These are phyloP conservation scores for Timandra comae DNA, from an alignment of 2,888 invertebrate species.

Conservation along the genomic window DNA sequence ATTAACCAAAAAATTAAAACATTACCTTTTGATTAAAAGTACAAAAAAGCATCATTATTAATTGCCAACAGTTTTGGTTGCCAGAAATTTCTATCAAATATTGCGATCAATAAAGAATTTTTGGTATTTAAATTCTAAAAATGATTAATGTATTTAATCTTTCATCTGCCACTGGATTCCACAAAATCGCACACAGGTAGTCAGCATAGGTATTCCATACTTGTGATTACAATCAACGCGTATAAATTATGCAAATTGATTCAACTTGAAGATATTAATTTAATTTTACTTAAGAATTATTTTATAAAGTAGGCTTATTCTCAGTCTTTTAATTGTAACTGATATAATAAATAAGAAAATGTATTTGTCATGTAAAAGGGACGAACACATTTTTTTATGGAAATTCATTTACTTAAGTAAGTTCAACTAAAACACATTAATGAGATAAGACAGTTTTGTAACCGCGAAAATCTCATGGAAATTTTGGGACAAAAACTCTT, in stretches of 20 bases:
- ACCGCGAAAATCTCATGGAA: too few relatives aligned
- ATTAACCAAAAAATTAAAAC: neutral
- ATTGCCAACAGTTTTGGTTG: constrained; percentile 27
- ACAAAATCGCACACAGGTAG: constrained; percentile 47
- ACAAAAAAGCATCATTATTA: constrained; percentile 28
- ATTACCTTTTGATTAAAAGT: constrained; percentile 12
- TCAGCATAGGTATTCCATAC: constrained; percentile 25
- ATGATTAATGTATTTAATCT: constrained; percentile 65
- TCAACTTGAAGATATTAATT: too few relatives aligned
- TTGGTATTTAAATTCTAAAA: constrained; percentile 49
- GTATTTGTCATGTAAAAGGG: too few relatives aligned
- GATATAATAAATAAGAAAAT: too few relatives aligned
- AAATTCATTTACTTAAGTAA: too few relatives aligned
- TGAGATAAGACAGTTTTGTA: too few relatives aligned
- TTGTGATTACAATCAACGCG: constrained; percentile 37
- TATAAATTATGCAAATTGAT: constrained; percentile 4
- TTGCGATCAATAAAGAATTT: constrained; percentile 45
- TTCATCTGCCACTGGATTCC: constrained; percentile 71
- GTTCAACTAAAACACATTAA: too few relatives aligned
- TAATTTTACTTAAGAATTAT: too few relatives aligned
- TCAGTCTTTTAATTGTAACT: too few relatives aligned
- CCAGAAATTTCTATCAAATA: constrained; percentile 44
- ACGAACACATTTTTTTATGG: too few relatives aligned
- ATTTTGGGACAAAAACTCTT: too few relatives aligned
- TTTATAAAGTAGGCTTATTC: too few relatives aligned